phyloP scores from a whole-genome alignment of 2,888 invertebrate species.

The Dicyrtomina minuta region DNA sequence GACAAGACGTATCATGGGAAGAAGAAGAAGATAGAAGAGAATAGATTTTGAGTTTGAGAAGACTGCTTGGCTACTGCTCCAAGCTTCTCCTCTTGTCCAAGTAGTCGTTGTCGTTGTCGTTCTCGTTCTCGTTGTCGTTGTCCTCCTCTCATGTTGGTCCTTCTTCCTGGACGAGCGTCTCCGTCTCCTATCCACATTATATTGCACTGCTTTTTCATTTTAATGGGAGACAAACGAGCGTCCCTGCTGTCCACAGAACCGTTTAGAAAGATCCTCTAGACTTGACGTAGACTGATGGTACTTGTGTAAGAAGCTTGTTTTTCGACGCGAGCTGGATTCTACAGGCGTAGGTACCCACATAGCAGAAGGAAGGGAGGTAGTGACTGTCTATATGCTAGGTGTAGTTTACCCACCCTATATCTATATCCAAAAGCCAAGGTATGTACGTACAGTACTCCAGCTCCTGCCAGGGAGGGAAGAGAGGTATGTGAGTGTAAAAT shows the following conservation, averaged over 20 bases:
- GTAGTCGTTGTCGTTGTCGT: neutral
- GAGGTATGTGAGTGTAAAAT: too few species aligned
- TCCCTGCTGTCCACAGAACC: conserved; percentile 33
- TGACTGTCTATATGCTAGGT: too few species aligned
- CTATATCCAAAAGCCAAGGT: too few species aligned
- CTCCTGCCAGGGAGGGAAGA: too few species aligned
- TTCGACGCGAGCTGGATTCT: conserved; percentile 8
- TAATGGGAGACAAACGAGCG: conserved; percentile 35
- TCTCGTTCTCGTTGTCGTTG: neutral
- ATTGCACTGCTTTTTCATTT: conserved; percentile 30
- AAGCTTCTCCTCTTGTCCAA: neutral
- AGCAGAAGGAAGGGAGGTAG: too few species aligned
- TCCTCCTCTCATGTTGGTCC: conserved; percentile 3
- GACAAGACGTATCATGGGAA: neutral
- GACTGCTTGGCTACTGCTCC: conserved; percentile 51
- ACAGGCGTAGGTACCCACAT: neutral
- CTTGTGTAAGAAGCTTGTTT: conserved; percentile 26
- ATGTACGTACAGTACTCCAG: too few species aligned
- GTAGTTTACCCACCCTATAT: too few species aligned
- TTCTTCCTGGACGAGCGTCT: neutral
- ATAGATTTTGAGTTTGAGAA: conserved; percentile 23
- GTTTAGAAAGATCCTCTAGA: conserved; percentile 20
- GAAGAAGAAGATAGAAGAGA: neutral
- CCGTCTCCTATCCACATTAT: conserved; percentile 15
- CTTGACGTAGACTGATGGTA: conserved; percentile 29